phyloP scores from a whole-genome alignment of 92 coral and sea anemone genomes.

The Heteractis magnifica region DNA sequence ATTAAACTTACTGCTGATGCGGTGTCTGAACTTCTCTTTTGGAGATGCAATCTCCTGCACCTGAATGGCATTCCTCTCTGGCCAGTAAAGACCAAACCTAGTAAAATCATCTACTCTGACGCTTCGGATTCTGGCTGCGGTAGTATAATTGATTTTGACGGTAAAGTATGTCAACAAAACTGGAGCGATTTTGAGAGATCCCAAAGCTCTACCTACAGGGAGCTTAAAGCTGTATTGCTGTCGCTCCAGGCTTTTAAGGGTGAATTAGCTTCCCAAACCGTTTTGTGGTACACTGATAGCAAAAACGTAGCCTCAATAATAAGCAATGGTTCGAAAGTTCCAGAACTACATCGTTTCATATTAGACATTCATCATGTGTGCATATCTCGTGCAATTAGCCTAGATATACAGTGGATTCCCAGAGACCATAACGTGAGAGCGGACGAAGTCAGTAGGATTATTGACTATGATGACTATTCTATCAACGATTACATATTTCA shows the following conservation, averaged over 20 bases:
- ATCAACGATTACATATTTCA: slow-evolving; percentile 29
- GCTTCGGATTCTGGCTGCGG: slow-evolving; percentile 56
- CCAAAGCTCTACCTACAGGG: background rate
- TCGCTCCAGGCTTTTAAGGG: slow-evolving; percentile 28
- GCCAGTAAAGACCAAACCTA: slow-evolving; percentile 24
- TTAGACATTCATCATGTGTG: slow-evolving; percentile 5
- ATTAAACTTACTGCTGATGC: slow-evolving; percentile 22
- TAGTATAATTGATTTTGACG: slow-evolving; percentile 31
- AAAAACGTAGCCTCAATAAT: slow-evolving; percentile 44
- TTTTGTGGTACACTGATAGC: slow-evolving; percentile 45
- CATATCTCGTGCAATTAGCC: background rate
- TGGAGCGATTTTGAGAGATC: slow-evolving; percentile 41
- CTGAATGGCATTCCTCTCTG: slow-evolving; percentile 35
- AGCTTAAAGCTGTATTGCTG: background rate
- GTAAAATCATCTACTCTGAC: slow-evolving; percentile 47
- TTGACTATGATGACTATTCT: slow-evolving; percentile 31
- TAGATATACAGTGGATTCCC: background rate
- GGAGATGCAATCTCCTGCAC: slow-evolving; percentile 27
- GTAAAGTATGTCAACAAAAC: slow-evolving; percentile 45
- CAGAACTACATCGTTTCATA: background rate
- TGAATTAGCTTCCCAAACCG: slow-evolving; percentile 13
- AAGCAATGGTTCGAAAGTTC: slow-evolving; percentile 27
- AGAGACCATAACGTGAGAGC: slow-evolving; percentile 23
- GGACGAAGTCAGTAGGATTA: slow-evolving; percentile 22
- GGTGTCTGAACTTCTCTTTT: slow-evolving; percentile 34